Base-by-base conservation (phyloP, 2,888 invertebrate species). In the Eupithecia subfuscata region DNA sequence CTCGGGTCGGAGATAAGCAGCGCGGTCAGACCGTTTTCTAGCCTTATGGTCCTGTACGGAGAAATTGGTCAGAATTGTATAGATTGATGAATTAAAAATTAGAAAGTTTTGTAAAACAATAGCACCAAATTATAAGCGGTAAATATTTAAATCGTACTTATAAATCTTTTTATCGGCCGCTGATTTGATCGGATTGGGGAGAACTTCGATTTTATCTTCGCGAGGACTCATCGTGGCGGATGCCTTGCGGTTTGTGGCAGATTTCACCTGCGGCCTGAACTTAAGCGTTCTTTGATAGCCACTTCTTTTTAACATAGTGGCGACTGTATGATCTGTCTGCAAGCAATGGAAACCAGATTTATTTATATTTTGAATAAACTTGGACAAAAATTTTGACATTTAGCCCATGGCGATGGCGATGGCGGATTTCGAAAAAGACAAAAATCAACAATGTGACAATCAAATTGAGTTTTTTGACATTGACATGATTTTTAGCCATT, bases 141-240 rank as follows among this genome's bases (percentile, higher is more conserved):
- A 22, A 40, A 25, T 43, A 16, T 37, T 7, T 6, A 45, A 40
- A 85, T 56, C 91, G 89, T 84, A 97, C 97, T 96, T 97, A 88
- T 98, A 98, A 75, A 96, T 92, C 87, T 98, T 98, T 87, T 97
- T 97, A 90, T 98, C 98, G 81, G 96, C 96, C 74, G 95, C 95
- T 70, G 97, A 97, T 91, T 97, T 97, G 52, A 96, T 95, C 14
- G 98, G 97, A 80, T 93, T 90, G 68, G 92, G 84, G 78, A 96
- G 88, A 84, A 92, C 87, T 80, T 92, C 90, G 75, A 94, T 91
- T 90, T 92, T 94, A 88, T 93, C 93, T 79, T 88, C 89, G 77
- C 86, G 88, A 77, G 79, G 82, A 69, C 85, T 79, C 86, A 90
- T 84, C 74, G 83, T 84, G 69, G 86, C 75, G 40, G 84, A 73